A percentile compares a stretch with the other conserved stretches of the same genome.
phyloP scores from a whole-genome alignment of 1,140 invertebrate genomes.

The Oedothorax gibbosus region DNA sequence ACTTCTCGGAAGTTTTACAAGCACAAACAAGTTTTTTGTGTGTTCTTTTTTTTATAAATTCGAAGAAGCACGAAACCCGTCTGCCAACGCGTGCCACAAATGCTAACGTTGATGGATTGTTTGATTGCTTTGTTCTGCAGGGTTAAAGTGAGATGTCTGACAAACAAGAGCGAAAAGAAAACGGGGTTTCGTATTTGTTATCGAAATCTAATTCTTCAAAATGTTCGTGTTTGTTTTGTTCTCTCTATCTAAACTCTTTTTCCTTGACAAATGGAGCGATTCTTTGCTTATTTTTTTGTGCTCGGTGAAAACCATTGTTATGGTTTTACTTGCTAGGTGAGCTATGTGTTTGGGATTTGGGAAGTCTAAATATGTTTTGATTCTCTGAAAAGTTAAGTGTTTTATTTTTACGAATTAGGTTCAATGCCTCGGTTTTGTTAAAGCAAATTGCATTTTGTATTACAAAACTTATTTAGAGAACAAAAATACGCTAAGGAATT shows the following conservation, averaged over 20 bases:
- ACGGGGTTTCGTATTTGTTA: conserved; percentile 13
- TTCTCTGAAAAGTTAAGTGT: no score
- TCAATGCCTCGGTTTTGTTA: no score
- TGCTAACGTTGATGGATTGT: conserved; percentile 17
- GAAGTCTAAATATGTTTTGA: no score
- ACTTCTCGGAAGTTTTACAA: conserved; percentile 9
- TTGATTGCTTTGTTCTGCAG: conserved; percentile 29
- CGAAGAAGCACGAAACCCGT: neutral
- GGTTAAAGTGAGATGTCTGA: neutral
- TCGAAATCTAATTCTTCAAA: conserved; percentile 34
- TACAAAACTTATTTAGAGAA: no score
- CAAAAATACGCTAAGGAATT: no score
- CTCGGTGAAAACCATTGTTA: neutral
- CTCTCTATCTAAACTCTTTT: neutral
- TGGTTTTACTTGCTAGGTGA: neutral
- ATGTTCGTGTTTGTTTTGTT: conserved; percentile 7
- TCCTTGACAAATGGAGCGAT: conserved; percentile 19
- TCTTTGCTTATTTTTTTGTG: neutral
- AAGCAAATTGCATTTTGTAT: no score
- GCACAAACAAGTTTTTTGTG: conserved; percentile 36
- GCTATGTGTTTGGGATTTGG: neutral
- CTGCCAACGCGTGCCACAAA: neutral
- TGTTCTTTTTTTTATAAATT: conserved; percentile 10
- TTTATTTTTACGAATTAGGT: no score
- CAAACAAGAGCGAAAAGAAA: neutral